These are phyloP conservation scores for Copidosoma floridanum DNA, from an alignment of 1,140 invertebrate genomes.

Conservation along the genomic window DNA sequence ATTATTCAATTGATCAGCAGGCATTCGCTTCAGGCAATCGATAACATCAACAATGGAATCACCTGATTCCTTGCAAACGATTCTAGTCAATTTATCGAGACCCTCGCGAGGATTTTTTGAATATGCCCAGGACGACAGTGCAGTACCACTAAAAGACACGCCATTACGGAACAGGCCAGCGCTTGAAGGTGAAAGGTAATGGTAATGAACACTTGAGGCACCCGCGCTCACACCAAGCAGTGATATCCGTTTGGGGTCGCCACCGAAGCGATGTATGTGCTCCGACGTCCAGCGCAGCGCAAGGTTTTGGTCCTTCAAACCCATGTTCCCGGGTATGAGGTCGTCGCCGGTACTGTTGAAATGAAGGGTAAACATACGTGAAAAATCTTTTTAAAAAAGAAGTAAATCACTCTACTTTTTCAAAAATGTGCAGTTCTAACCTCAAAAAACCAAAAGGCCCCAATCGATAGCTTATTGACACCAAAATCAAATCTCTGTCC, in stretches of 20 bases:
- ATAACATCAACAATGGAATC: background rate
- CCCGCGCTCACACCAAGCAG: slow-evolving; percentile 58
- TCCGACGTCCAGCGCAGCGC: slow-evolving; percentile 63
- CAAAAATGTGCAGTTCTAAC: too few species aligned
- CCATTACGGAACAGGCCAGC: slow-evolving; percentile 54
- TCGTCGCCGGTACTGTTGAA: slow-evolving; percentile 60
- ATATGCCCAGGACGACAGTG: slow-evolving; percentile 54
- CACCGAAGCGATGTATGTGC: slow-evolving; percentile 59
- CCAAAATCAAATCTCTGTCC: slow-evolving; percentile 57
- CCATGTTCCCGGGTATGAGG: slow-evolving; percentile 61
- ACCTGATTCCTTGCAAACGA: background rate
- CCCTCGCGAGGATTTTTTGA: background rate
- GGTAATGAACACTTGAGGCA: slow-evolving; percentile 60
- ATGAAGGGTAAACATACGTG: too few species aligned
- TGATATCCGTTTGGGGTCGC: slow-evolving; percentile 56
- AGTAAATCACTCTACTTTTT: too few species aligned
- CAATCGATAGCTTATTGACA: slow-evolving; percentile 47
- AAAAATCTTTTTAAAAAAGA: too few species aligned
- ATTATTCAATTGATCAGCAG: background rate
- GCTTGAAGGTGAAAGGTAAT: slow-evolving; percentile 59
- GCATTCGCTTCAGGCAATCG: background rate
- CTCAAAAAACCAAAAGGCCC: slow-evolving; percentile 40
- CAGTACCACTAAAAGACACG: slow-evolving; percentile 72
- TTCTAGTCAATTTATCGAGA: background rate
- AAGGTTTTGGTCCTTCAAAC: slow-evolving; percentile 63